Percentiles rank a stretch among this genome's conserved stretches.
phyloP scores from a whole-genome alignment of 2,888 invertebrate species.

The Epirrita christyi region DNA sequence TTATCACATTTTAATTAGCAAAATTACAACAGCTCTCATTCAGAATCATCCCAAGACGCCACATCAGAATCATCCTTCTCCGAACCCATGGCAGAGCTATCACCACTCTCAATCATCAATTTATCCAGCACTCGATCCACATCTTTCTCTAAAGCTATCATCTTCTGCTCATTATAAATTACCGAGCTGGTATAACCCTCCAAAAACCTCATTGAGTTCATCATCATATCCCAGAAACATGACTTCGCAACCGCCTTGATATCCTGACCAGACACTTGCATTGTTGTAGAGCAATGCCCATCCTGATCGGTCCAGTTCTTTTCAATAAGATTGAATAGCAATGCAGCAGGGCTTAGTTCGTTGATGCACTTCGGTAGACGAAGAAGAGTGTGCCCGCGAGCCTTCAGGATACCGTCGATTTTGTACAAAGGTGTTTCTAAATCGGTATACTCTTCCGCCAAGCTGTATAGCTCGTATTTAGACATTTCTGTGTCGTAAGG shows the following conservation, averaged over 20 bases:
- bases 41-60: slow-evolving; percentile 39
- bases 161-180: slow-evolving; percentile 3
- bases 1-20: too few species aligned
- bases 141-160: slow-evolving; percentile 30
- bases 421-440: slow-evolving; percentile 25
- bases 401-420: slow-evolving; percentile 38
- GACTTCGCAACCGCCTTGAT: neutral
- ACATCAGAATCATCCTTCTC: slow-evolving; percentile 34
- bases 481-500: slow-evolving; percentile 40
- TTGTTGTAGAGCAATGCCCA: neutral
- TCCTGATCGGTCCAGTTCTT: slow-evolving; percentile 6
- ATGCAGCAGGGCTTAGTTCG: slow-evolving; percentile 33
- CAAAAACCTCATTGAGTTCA: neutral
- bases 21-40: slow-evolving; percentile 15
- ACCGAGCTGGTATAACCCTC: neutral
- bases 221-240: neutral
- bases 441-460: slow-evolving; percentile 49
- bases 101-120: slow-evolving; percentile 19
- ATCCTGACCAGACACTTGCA: neutral
- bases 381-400: slow-evolving; percentile 41
- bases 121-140: slow-evolving; percentile 41
- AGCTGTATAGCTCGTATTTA: slow-evolving; percentile 43
- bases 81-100: neutral
- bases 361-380: slow-evolving; percentile 44
- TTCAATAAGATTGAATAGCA: slow-evolving; percentile 11